A percentile compares a stretch with the other conserved stretches of the same genome.
Evolutionary conservation across 2,113 vertebrate species (phyloP).

Genomic region (Heterocephalus glaber): DNA sequence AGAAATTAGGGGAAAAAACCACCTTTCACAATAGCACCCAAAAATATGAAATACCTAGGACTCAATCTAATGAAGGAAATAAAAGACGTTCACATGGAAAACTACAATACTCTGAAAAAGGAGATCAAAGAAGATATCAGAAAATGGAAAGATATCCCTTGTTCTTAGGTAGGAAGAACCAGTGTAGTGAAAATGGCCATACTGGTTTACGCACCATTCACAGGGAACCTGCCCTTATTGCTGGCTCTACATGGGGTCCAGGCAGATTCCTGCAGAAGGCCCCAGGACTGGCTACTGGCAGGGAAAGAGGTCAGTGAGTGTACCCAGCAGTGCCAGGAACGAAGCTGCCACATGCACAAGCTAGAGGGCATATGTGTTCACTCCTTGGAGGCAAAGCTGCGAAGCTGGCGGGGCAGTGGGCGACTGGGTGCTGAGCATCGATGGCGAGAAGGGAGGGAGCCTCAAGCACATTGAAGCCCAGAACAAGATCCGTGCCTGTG

Average conservation of each 20-base stretch:
- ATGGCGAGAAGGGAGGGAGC: constrained; percentile 89
- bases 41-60: too few species aligned
- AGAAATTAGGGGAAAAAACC: too few species aligned
- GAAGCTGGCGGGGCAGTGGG: constrained; percentile 93
- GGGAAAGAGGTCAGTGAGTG: not conserved
- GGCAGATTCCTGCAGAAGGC: not conserved
- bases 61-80: too few species aligned
- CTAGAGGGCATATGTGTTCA: constrained; percentile 85
- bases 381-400: constrained; percentile 94
- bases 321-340: not conserved
- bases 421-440: constrained; percentile 96
- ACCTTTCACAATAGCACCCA: too few species aligned
- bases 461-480: constrained; percentile 99
- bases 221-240: not conserved
- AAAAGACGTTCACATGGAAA: too few species aligned
- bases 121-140: too few species aligned
- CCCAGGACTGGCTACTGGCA: not conserved
- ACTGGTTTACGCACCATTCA: not conserved
- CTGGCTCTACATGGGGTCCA: not conserved
- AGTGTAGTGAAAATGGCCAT: too few species aligned
- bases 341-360: not conserved
- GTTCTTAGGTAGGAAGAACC: too few species aligned
- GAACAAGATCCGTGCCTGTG: constrained; percentile 95
- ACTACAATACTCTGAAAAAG: too few species aligned
- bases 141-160: too few species aligned